phyloP scores from a whole-genome alignment of 2,113 vertebrate species.

The Salvelinus sp. region DNA sequence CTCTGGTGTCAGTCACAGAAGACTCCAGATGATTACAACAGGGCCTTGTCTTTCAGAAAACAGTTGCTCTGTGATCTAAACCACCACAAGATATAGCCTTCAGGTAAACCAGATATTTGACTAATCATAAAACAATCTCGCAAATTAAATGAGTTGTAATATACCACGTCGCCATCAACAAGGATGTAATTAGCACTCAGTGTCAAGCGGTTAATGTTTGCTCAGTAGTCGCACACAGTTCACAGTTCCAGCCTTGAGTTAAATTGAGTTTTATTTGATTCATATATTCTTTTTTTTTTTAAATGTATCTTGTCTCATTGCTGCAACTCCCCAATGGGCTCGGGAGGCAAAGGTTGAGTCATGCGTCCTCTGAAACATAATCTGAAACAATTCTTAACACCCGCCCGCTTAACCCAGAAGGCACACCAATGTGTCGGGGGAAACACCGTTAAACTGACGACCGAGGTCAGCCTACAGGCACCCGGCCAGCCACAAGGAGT shows the following conservation, averaged over 20 bases:
- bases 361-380: no score
- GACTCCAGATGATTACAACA: constrained; percentile 10
- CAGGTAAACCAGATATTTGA: constrained; percentile 41
- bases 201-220: constrained; percentile 39
- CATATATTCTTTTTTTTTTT: no score
- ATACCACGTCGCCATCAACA: constrained; percentile 57
- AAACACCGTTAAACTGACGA: no score
- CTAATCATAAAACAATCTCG: constrained; percentile 56
- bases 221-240: constrained; percentile 27
- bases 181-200: constrained; percentile 44
- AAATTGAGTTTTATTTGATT: no score
- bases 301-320: no score
- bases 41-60: not conserved
- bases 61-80: constrained; percentile 16
- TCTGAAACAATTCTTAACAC: no score
- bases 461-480: no score
- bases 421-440: no score
- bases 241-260: not conserved
- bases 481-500: no score
- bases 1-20: constrained; percentile 18
- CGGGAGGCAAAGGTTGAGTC: no score
- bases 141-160: constrained; percentile 57
- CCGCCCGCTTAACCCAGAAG: no score
- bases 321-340: no score
- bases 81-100: constrained; percentile 22